Conservation (phyloP, 2,888 invertebrate species). For the Caenorhabditis sp. region DNA sequence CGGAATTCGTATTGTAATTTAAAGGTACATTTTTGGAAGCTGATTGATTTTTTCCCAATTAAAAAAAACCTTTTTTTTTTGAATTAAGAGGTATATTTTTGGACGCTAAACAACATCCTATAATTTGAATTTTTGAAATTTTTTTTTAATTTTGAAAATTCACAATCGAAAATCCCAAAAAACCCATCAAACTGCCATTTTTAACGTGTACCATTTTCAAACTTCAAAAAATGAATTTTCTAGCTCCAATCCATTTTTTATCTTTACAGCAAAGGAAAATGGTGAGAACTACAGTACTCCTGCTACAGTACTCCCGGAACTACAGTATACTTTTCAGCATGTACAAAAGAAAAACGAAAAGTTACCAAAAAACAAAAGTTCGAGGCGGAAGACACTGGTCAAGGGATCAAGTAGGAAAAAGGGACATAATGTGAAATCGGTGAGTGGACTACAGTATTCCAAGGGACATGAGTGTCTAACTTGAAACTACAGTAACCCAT, state of each 20-base stretch:
- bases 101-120: too few relatives aligned
- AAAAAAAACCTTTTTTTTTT: too few relatives aligned
- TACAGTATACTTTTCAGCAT: neutral
- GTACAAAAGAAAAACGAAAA: neutral
- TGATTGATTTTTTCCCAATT: too few relatives aligned
- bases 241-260: neutral
- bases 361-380: neutral
- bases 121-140: too few relatives aligned
- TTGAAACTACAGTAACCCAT: too few relatives aligned
- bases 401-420: neutral
- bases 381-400: neutral
- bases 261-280: neutral
- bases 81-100: too few relatives aligned
- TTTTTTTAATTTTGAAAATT: constrained; percentile 7
- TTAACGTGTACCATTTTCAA: neutral
- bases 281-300: neutral
- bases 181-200: neutral
- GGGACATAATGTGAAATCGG: neutral
- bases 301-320: too few relatives aligned
- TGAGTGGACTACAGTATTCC: too few relatives aligned
- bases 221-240: neutral
- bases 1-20: too few relatives aligned
- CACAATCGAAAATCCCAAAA: constrained; percentile 1
- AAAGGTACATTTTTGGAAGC: too few relatives aligned
- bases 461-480: too few relatives aligned